phyloP scores from a whole-genome alignment of 2,888 invertebrate species.

The Steinernema scapterisci region DNA sequence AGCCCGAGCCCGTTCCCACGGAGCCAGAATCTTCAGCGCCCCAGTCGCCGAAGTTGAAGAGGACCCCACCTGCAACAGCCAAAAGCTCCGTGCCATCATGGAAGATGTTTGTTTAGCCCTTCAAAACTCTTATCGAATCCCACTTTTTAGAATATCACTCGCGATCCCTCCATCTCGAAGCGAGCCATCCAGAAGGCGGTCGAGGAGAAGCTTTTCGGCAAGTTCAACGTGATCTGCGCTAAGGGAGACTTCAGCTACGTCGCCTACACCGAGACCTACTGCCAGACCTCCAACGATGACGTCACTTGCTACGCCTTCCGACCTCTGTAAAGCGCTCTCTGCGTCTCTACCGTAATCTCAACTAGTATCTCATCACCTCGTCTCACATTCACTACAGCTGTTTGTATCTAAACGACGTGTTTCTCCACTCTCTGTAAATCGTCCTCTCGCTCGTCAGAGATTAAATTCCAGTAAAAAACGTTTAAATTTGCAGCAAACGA shows the following conservation, averaged over 20 bases:
- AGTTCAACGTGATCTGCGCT: slow-evolving; percentile 66
- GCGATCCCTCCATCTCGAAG: slow-evolving; percentile 62
- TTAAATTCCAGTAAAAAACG: too few relatives aligned
- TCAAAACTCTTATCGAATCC: not conserved
- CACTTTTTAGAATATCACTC: slow-evolving; percentile 59
- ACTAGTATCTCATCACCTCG: slow-evolving; percentile 18
- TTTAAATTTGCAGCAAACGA: too few relatives aligned
- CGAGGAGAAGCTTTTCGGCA: slow-evolving; percentile 59
- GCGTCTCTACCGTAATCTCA: not conserved
- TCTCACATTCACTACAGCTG: not conserved
- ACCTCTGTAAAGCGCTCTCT: slow-evolving; percentile 47
- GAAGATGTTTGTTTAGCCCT: slow-evolving; percentile 50
- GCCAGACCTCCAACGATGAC: slow-evolving; percentile 60
- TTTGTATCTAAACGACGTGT: slow-evolving; percentile 18
- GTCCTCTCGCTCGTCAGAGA: too few relatives aligned
- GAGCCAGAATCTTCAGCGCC: slow-evolving; percentile 55
- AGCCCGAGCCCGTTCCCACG: slow-evolving; percentile 59
- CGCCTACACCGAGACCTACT: slow-evolving; percentile 63
- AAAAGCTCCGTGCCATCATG: slow-evolving; percentile 60
- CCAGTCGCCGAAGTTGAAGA: slow-evolving; percentile 49
- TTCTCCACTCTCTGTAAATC: not conserved
- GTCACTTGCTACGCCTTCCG: slow-evolving; percentile 66
- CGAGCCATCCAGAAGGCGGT: slow-evolving; percentile 65
- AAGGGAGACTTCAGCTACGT: slow-evolving; percentile 65
- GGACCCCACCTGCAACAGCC: slow-evolving; percentile 64